Evolutionary conservation across 2,888 invertebrate genomes (phyloP).

Genomic region (Smittia sp.): DNA sequence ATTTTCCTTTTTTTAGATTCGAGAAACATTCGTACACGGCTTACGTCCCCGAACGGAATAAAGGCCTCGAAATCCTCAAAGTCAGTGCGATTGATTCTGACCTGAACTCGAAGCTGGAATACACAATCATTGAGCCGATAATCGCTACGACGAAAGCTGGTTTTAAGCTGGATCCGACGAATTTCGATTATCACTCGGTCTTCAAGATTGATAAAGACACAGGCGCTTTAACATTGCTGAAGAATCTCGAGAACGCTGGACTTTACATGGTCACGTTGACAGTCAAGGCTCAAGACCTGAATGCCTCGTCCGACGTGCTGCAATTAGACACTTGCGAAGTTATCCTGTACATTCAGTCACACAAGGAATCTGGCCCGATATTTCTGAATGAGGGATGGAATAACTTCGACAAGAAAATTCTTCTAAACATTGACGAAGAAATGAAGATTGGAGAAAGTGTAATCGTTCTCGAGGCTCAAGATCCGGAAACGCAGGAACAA

Average conservation of each 20-base stretch:
- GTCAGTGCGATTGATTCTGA: slow-evolving; percentile 71
- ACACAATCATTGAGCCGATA: slow-evolving; percentile 65
- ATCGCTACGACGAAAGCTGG: slow-evolving; percentile 74
- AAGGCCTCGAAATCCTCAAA: slow-evolving; percentile 62
- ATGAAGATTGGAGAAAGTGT: slow-evolving; percentile 71
- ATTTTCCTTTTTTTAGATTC: slow-evolving; percentile 53
- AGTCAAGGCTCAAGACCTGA: slow-evolving; percentile 66
- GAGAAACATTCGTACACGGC: slow-evolving; percentile 62
- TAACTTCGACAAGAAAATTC: slow-evolving; percentile 64
- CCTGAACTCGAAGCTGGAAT: slow-evolving; percentile 64
- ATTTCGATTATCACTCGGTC: slow-evolving; percentile 64
- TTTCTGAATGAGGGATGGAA: slow-evolving; percentile 73
- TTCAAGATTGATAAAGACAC: slow-evolving; percentile 68
- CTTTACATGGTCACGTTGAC: slow-evolving; percentile 61
- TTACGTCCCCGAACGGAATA: slow-evolving; percentile 69
- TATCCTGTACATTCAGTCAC: slow-evolving; percentile 74
- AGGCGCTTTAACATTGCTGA: slow-evolving; percentile 59
- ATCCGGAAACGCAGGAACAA: slow-evolving; percentile 64
- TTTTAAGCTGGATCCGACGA: slow-evolving; percentile 62
- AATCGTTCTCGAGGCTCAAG: slow-evolving; percentile 66
- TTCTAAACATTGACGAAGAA: slow-evolving; percentile 70
- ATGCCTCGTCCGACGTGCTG: slow-evolving; percentile 64
- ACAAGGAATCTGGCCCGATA: slow-evolving; percentile 72
- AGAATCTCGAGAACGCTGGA: slow-evolving; percentile 27
- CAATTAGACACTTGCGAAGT: slow-evolving; percentile 68